Conservation (phyloP, 2,797 vertebrate species). For the Sus cebifrons region DNA sequence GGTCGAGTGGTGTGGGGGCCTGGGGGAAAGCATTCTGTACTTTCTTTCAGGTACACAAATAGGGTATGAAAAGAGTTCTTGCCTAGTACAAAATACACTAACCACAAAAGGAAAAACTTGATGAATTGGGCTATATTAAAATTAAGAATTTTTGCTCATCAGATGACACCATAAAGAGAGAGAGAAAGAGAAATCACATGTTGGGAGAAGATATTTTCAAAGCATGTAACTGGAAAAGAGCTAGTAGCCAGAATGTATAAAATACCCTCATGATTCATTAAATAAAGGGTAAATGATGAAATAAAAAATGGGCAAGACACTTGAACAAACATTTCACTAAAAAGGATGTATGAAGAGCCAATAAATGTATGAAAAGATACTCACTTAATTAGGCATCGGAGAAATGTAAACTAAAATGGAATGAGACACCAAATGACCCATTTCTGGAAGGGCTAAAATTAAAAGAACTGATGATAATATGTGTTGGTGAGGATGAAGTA, state of each 20-base stretch:
- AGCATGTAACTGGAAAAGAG: neutral
- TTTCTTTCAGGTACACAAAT: neutral
- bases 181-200: constrained; percentile 10
- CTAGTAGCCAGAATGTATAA: constrained; percentile 11
- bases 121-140: neutral
- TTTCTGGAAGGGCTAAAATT: neutral
- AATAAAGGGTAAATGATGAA: constrained; percentile 10
- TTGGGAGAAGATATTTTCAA: neutral
- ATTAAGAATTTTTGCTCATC: neutral
- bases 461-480: neutral
- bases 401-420: constrained; percentile 2
- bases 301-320: neutral
- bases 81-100: neutral
- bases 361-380: constrained; percentile 6
- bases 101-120: neutral
- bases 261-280: neutral
- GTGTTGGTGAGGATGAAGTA: neutral
- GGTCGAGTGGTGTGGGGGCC: neutral
- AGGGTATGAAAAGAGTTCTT: neutral
- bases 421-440: neutral
- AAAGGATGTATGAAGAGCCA: neutral
- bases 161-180: neutral
- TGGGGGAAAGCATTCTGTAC: neutral
- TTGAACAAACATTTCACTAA: neutral
- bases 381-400: neutral